Conservation (phyloP, 2,888 invertebrate genomes). For the Zygaena filipendulae region DNA sequence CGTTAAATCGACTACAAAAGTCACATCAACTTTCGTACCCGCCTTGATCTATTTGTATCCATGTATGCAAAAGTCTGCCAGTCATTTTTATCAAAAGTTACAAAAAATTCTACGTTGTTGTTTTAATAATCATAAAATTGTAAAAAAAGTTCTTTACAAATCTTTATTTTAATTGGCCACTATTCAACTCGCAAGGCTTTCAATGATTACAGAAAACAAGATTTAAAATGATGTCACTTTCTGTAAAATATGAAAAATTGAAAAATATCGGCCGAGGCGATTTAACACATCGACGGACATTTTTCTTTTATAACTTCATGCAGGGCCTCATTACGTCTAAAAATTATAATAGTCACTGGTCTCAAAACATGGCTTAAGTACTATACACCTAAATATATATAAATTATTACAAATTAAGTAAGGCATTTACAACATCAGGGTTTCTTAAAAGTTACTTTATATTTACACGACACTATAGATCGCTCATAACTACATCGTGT, state of each 20-base stretch:
- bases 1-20: conserved; percentile 44
- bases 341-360: conserved; percentile 68
- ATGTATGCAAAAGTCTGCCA: conserved; percentile 43
- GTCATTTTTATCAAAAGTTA: conserved; percentile 67
- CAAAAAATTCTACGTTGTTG: conserved; percentile 54
- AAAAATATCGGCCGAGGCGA: conserved; percentile 50
- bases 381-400: conserved; percentile 68
- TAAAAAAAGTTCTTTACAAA: conserved; percentile 55
- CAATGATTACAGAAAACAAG: conserved; percentile 61
- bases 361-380: conserved; percentile 69
- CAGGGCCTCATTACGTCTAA: conserved; percentile 55
- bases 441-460: conserved; percentile 55
- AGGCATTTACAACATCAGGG: conserved; percentile 68
- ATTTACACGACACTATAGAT: conserved; percentile 62
- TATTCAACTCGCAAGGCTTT: conserved; percentile 36
- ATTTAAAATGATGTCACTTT: conserved; percentile 38
- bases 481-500: conserved; percentile 43
- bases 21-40: conserved; percentile 48
- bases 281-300: conserved; percentile 38
- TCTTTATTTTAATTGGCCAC: conserved; percentile 50
- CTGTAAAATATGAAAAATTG: conserved; percentile 46
- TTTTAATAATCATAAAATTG: conserved; percentile 42
- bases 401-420: conserved; percentile 70
- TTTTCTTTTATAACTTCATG: conserved; percentile 36
- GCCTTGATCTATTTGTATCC: conserved; percentile 44